Percentiles rank a stretch among this genome's conserved stretches.
phyloP scores from a whole-genome alignment of 2,113 vertebrate species.

The Gymnogyps californianus region DNA sequence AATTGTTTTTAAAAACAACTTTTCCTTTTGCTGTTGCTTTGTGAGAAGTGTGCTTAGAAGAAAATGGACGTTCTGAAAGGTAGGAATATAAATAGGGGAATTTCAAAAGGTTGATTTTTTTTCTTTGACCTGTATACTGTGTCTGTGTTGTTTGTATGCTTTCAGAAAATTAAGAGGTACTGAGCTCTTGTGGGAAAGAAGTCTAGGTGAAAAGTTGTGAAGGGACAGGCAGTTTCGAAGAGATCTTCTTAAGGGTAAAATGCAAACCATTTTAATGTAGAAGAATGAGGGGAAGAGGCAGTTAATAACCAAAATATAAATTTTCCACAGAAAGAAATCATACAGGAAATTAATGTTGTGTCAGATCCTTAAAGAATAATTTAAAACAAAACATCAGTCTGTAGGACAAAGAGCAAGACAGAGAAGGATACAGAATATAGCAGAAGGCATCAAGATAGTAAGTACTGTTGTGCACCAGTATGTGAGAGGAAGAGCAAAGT shows the following conservation, averaged over 20 bases:
- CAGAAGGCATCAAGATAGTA: neutral
- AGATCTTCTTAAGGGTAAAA: neutral
- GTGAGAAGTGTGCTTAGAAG: neutral
- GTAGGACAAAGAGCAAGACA: neutral
- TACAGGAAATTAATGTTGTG: neutral
- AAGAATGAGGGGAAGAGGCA: neutral
- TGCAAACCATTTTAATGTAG: neutral
- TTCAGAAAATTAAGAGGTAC: too few species aligned
- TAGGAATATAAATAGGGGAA: neutral
- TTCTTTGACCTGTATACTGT: neutral
- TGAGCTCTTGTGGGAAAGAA: neutral
- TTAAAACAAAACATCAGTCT: neutral
- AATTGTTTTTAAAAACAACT: neutral
- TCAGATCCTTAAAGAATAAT: neutral
- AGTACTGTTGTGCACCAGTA: neutral
- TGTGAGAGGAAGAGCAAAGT: neutral
- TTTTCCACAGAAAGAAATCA: neutral
- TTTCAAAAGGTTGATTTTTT: neutral
- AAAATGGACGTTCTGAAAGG: neutral
- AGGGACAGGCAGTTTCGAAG: neutral
- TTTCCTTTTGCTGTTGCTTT: neutral
- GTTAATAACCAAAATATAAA: neutral
- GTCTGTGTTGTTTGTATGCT: neutral
- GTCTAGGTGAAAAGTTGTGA: neutral
- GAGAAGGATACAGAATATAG: neutral